Conservation (phyloP, 2,888 invertebrate species). For the Rambutsinella grinnellia region DNA sequence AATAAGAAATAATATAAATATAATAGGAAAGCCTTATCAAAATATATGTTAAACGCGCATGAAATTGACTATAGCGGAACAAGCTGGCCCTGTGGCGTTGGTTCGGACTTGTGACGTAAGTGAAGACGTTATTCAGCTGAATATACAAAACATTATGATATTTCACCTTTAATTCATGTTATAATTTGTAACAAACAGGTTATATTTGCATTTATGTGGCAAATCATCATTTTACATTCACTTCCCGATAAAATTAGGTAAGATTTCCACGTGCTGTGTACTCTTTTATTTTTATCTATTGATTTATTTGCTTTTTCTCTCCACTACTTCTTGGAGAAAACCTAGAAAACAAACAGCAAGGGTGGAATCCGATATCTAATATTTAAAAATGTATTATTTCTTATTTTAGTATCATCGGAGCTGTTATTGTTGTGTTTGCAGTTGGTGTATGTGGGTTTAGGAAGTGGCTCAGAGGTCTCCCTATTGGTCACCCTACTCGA, state of each 20-base stretch:
- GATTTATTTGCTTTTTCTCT: too few relatives aligned
- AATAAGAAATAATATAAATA: too few relatives aligned
- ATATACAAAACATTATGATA: too few relatives aligned
- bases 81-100: slow-evolving; percentile 59
- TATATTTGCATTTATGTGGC: slow-evolving; percentile 57
- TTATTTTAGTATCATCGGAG: slow-evolving; percentile 54
- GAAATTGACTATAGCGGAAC: too few relatives aligned
- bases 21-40: too few relatives aligned
- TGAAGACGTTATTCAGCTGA: too few relatives aligned
- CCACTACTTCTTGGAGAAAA: too few relatives aligned
- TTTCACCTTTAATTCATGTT: not conserved
- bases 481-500: slow-evolving; percentile 49
- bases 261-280: too few relatives aligned
- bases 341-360: too few relatives aligned
- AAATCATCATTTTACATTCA: slow-evolving; percentile 47
- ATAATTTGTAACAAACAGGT: slow-evolving; percentile 10
- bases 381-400: not conserved
- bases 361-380: too few relatives aligned
- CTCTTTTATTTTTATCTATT: too few relatives aligned
- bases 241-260: slow-evolving; percentile 58
- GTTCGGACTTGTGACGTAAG: slow-evolving; percentile 50
- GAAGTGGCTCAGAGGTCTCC: slow-evolving; percentile 59
- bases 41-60: too few relatives aligned
- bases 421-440: slow-evolving; percentile 56
- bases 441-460: slow-evolving; percentile 58